Evolutionary conservation across 2,888 invertebrate species (phyloP).

Genomic region (Ormyrus nitidulus): DNA sequence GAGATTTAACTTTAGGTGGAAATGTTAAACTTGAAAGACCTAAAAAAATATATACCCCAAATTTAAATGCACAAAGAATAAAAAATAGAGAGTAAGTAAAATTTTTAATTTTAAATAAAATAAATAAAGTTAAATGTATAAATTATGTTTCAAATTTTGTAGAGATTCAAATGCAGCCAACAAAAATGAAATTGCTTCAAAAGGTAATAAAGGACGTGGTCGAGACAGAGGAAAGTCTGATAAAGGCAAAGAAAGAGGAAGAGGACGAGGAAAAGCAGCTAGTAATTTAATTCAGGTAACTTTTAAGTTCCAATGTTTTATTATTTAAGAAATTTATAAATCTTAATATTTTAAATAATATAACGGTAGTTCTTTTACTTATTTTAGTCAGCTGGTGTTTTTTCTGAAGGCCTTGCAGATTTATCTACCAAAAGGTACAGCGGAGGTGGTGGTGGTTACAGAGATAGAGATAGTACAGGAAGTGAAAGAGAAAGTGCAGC

Average conservation of each 20-base stretch:
- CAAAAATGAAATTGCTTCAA: conserved; percentile 60
- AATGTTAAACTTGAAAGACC: conserved; percentile 68
- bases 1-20: conserved; percentile 73
- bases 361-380: not conserved
- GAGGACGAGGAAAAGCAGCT: conserved; percentile 62
- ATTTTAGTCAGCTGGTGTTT: conserved; percentile 69
- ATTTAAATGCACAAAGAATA: conserved; percentile 72
- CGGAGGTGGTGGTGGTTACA: conserved; percentile 37
- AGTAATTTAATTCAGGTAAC: conserved; percentile 67
- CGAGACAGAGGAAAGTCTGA: conserved; percentile 59
- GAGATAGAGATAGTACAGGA: conserved; percentile 53
- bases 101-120: conserved; percentile 15
- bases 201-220: conserved; percentile 59
- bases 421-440: conserved; percentile 58
- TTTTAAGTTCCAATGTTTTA: conserved; percentile 17
- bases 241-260: conserved; percentile 59
- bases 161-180: conserved; percentile 53
- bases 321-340: conserved; percentile 28
- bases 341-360: not conserved
- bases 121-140: not conserved
- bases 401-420: conserved; percentile 70
- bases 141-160: conserved; percentile 28
- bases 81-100: conserved; percentile 70
- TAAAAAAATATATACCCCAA: conserved; percentile 71
- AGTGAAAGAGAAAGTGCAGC: conserved; percentile 56